Percentiles rank a stretch among this genome's conserved stretches.
phyloP scores from a whole-genome alignment of 2,797 vertebrate species.

The Phalloptychus januarius region DNA sequence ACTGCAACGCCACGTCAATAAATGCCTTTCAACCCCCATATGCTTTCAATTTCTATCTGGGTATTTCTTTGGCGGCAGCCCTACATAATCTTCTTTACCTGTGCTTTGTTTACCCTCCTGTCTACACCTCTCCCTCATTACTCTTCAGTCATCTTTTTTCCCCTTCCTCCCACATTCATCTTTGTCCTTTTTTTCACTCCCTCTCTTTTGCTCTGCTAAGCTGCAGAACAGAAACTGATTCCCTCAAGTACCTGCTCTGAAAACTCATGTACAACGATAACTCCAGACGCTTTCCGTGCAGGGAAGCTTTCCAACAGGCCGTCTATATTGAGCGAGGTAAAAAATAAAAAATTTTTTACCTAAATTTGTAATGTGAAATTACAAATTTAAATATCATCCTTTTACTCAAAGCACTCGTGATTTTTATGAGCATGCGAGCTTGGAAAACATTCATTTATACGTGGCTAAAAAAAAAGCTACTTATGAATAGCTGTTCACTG shows the following conservation, averaged over 20 bases:
- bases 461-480: conserved; percentile 55
- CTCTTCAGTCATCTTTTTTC: conserved; percentile 28
- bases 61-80: conserved; percentile 29
- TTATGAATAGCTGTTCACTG: conserved; percentile 59
- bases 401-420: conserved; percentile 38
- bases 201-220: conserved; percentile 35
- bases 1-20: conserved; percentile 46
- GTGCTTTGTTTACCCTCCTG: conserved; percentile 58
- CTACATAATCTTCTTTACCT: conserved; percentile 48
- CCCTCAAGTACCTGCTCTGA: conserved; percentile 69
- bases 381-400: neutral
- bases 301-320: neutral
- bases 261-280: conserved; percentile 68
- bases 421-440: conserved; percentile 59
- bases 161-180: conserved; percentile 40
- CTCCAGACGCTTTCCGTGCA: conserved; percentile 70
- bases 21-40: conserved; percentile 34
- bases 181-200: conserved; percentile 59
- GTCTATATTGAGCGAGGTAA: neutral
- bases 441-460: conserved; percentile 56
- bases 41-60: conserved; percentile 35
- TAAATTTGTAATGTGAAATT: neutral
- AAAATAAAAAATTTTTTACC: no score
- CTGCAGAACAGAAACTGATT: conserved; percentile 66
- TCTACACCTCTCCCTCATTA: conserved; percentile 45